Percentiles rank a stretch among this genome's conserved stretches.
Evolutionary conservation across 2,113 vertebrate genomes (phyloP).

Genomic region (Rutilus rutilus): DNA sequence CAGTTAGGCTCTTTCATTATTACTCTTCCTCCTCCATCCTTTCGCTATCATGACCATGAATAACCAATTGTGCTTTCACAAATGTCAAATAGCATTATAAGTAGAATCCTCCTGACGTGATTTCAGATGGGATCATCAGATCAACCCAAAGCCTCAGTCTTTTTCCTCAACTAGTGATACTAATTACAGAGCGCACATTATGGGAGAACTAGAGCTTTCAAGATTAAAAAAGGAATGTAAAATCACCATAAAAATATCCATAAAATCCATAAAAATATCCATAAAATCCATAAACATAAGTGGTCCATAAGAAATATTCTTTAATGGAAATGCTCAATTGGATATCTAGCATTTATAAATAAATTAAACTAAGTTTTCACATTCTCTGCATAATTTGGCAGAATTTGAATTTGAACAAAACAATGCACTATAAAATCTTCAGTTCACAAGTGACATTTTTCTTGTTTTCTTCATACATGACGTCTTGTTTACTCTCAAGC

Average conservation of each 20-base stretch:
- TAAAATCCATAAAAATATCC: not conserved
- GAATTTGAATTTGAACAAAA: not conserved
- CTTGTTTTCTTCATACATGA: not conserved
- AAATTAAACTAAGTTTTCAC: not conserved
- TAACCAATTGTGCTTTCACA: constrained; percentile 1
- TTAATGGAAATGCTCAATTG: not conserved
- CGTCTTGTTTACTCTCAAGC: not conserved
- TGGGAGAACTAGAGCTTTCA: not conserved
- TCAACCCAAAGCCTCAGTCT: not conserved
- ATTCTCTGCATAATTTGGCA: not conserved
- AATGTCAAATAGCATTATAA: constrained; percentile 20
- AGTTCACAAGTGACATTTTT: not conserved
- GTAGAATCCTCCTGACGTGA: constrained; percentile 17
- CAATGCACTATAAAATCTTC: not conserved
- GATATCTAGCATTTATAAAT: not conserved
- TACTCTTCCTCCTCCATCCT: not conserved
- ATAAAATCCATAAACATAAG: not conserved
- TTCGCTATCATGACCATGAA: not conserved
- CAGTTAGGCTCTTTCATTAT: not conserved
- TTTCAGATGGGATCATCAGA: not conserved
- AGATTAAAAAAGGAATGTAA: not conserved
- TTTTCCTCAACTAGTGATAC: not conserved
- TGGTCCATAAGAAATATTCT: not conserved
- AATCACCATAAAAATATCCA: too few relatives aligned
- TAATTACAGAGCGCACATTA: not conserved